phyloP scores from a whole-genome alignment of 2,888 invertebrate genomes.

The Arctia plantaginis region DNA sequence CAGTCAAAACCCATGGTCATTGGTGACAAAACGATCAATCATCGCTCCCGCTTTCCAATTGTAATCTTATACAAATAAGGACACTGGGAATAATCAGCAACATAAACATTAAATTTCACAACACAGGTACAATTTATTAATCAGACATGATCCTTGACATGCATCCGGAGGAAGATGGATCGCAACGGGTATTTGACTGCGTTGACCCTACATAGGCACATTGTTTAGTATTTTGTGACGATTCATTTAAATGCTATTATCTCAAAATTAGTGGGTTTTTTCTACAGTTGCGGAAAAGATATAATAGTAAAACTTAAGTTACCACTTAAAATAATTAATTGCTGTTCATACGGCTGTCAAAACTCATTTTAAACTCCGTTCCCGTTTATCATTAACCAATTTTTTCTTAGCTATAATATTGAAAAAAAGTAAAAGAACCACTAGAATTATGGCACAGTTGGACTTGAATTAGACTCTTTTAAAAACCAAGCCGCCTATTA shows the following conservation, averaged over 20 bases:
- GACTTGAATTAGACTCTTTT: too few species aligned
- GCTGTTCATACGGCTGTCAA: not conserved
- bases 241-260: not conserved
- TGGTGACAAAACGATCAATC: slow-evolving; percentile 50
- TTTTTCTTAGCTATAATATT: not conserved
- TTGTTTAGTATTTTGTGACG: not conserved
- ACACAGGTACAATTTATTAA: slow-evolving; percentile 53
- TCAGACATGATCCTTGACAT: slow-evolving; percentile 64
- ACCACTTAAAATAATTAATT: not conserved
- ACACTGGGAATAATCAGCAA: slow-evolving; percentile 45
- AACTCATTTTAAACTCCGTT: not conserved
- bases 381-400: too few species aligned
- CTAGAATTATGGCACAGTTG: too few species aligned
- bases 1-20: slow-evolving; percentile 24
- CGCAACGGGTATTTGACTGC: slow-evolving; percentile 25
- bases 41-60: slow-evolving; percentile 39
- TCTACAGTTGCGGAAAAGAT: not conserved
- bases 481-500: too few species aligned
- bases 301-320: not conserved
- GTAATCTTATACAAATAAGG: slow-evolving; percentile 56
- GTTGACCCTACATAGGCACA: slow-evolving; percentile 5
- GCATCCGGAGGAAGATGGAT: slow-evolving; percentile 53
- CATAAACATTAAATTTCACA: slow-evolving; percentile 52
- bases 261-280: not conserved
- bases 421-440: not conserved